Base-by-base conservation (phyloP, 2,113 vertebrate species). In the Piprites chloris region DNA sequence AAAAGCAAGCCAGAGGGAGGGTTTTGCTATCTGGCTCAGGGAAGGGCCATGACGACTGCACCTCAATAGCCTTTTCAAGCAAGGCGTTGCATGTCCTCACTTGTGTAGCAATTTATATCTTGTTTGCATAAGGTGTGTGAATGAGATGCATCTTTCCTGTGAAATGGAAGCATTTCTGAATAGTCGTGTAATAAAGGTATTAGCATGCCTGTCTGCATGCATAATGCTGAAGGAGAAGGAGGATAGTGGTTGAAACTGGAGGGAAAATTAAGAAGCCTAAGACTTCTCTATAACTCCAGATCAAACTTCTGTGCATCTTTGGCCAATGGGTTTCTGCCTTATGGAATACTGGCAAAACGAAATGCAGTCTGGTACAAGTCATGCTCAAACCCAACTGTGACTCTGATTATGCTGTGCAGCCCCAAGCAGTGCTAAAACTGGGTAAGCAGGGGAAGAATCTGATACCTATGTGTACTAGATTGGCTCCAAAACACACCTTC, bases 41-140 rank as follows among this genome's bases (percentile, higher is more conserved):
- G 80, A 95, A 95, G 71, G 89, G 87, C 89, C 71, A 24, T 87
- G 87, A 92, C 3, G 14, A 74, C 77, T 94, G 94, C 76, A 90
- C 37, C 68, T 77, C 61, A 94, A 86, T 63, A 72, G n/a, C 35
- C 84, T 95, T 93, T 85, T 75, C 62, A 75, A 52, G 83, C 8
- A 55, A 53, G 85, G 52, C 5, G 6, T 58, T 89, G 94, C 95
- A 9, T 79, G 89, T 91, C 80, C 63, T 97, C 46, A 72, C 93
- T 97, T 93, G 67, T 86, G 81, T 44, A 87, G 76, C 58, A 94
- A 90, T 95, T 97, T 96, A 83, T 84, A 76, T 69, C 76, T 90
- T 94, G 92, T 96, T 94, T 97, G 86, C 62, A 66, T 94, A 95
- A 87, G 76, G 75, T 85, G 66, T 94, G 85, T 84, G 87, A 95